A percentile compares a stretch with the other conserved stretches of the same genome.
Conservation (phyloP, 2,113 vertebrate species). For the Cyanoliseus patagonus region DNA sequence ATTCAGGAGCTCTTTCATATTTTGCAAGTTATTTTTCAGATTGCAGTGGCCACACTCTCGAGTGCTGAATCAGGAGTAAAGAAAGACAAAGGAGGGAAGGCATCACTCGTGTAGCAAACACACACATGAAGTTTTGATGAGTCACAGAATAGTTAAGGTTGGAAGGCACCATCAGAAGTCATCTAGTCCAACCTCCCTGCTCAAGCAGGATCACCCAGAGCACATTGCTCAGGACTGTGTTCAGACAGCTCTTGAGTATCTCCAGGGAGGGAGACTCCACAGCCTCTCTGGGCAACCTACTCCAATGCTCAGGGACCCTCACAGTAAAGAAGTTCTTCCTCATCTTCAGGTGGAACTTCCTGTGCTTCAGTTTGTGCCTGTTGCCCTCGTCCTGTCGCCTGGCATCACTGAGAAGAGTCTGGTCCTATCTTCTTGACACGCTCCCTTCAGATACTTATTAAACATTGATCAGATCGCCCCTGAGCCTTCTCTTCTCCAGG, state of each 20-base stretch:
- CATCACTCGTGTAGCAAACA: neutral
- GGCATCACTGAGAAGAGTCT: neutral
- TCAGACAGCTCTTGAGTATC: neutral
- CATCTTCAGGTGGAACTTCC: neutral
- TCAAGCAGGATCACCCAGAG: neutral
- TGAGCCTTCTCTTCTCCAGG: neutral
- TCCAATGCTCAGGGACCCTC: neutral
- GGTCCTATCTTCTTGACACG: neutral
- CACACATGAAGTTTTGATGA: neutral
- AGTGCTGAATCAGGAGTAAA: neutral
- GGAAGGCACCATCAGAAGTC: neutral
- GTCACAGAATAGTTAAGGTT: neutral
- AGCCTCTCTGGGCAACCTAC: neutral
- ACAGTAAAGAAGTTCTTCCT: neutral
- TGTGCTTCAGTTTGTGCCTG: neutral
- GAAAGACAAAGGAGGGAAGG: neutral
- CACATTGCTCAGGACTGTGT: neutral
- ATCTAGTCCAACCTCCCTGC: neutral
- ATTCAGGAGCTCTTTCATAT: neutral
- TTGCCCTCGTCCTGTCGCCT: neutral
- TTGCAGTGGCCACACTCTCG: fast-evolving
- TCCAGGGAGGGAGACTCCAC: neutral
- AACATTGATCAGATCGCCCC: neutral
- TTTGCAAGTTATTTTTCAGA: neutral
- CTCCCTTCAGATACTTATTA: neutral